phyloP scores from a whole-genome alignment of 1,140 invertebrate genomes.

The Nixonia krombeini region DNA sequence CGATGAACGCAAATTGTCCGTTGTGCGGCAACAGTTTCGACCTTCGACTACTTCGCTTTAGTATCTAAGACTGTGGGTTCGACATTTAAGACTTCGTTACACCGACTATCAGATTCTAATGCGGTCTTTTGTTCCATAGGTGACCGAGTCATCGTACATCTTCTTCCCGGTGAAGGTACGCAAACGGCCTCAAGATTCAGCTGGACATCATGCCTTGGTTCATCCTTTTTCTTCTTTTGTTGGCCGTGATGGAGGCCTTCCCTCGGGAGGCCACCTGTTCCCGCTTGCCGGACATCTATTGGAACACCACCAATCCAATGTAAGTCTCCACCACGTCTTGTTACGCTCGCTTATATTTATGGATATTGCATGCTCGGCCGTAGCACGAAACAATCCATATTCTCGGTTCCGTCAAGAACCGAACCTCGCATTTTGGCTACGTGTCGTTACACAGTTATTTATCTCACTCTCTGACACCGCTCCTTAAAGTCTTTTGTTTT shows the following conservation, averaged over 20 bases:
- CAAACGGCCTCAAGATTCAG: constrained; percentile 68
- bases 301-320: constrained; percentile 76
- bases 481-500: too few species aligned
- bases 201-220: constrained; percentile 72
- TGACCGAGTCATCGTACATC: constrained; percentile 45
- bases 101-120: too few species aligned
- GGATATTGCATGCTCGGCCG: not conserved
- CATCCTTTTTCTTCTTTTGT: constrained; percentile 71
- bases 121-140: too few species aligned
- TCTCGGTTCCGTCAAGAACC: too few species aligned
- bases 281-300: constrained; percentile 74
- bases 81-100: too few species aligned
- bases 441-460: not conserved
- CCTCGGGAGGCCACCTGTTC: constrained; percentile 72
- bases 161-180: constrained; percentile 44
- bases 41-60: too few species aligned
- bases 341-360: not conserved
- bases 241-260: constrained; percentile 73
- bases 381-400: not conserved
- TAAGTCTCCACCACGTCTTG: constrained; percentile 57
- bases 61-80: too few species aligned
- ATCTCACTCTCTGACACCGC: not conserved
- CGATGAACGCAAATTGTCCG: too few species aligned
- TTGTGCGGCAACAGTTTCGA: too few species aligned
- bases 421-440: too few species aligned